A percentile compares a stretch with the other conserved stretches of the same genome.
phyloP scores from a whole-genome alignment of 2,888 invertebrate species.

The Ophonus ardosiacus region DNA sequence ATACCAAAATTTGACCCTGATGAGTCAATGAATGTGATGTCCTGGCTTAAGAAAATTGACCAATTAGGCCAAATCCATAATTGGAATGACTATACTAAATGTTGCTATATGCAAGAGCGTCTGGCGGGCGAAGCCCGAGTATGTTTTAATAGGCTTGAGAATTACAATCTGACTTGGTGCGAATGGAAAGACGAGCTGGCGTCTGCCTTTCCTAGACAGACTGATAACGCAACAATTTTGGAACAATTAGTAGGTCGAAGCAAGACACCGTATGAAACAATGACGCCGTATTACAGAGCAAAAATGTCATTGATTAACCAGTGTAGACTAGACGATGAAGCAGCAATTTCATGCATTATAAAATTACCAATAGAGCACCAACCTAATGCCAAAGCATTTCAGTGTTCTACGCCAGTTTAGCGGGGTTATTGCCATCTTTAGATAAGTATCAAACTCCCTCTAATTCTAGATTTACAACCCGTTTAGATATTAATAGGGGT shows the following conservation, averaged over 20 bases:
- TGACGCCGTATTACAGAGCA: slow-evolving; percentile 69
- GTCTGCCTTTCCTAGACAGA: slow-evolving; percentile 65
- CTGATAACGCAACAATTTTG: slow-evolving; percentile 67
- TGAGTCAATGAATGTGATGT: slow-evolving; percentile 58
- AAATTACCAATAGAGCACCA: slow-evolving; percentile 54
- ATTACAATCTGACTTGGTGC: slow-evolving; percentile 67
- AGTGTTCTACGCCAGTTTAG: slow-evolving; percentile 48
- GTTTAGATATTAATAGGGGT: background rate
- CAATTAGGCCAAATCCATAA: slow-evolving; percentile 69
- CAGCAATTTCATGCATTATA: slow-evolving; percentile 55
- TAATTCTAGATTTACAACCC: background rate
- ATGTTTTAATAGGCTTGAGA: slow-evolving; percentile 68
- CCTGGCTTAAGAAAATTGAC: slow-evolving; percentile 69
- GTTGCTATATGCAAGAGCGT: slow-evolving; percentile 58
- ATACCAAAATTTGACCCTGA: slow-evolving; percentile 54
- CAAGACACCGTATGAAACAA: slow-evolving; percentile 67
- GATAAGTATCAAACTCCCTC: slow-evolving; percentile 63
- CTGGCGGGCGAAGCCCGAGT: slow-evolving; percentile 67
- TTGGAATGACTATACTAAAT: slow-evolving; percentile 65
- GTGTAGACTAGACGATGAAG: background rate
- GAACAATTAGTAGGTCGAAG: slow-evolving; percentile 68
- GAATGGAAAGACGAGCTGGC: slow-evolving; percentile 66
- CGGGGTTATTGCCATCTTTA: slow-evolving; percentile 57
- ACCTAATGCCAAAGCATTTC: slow-evolving; percentile 62
- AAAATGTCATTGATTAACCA: slow-evolving; percentile 65